Evolutionary conservation across 2,888 invertebrate species (phyloP), one percentile per base, ranked within the genome.

Genomic region (Papilio demoleus): DNA sequence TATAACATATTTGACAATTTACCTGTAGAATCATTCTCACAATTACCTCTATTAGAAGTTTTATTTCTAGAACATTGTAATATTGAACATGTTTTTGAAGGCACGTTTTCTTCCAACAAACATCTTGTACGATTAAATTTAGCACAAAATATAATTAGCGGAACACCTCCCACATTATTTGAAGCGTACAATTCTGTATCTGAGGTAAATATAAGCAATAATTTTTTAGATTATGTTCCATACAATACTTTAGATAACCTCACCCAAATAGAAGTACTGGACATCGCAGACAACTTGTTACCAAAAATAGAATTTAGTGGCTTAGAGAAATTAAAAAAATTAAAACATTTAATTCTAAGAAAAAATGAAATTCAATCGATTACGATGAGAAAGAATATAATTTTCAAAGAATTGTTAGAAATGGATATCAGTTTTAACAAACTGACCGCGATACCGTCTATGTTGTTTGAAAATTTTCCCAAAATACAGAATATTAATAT

Each of bases 1-100:
- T 94, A 94, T 75, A 98, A 97, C 84, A 96, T 97, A 82, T 95
- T 97, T 72, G 95, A 95, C 75, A 94, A 94, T 78, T 93, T 97
- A 71, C 95, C 95, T 72, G 92, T 94, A 3, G 94, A 95, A 68
- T 95, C 96, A 31, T 94, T 97, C 74, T 94, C 95, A 75, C 96
- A 96, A 60, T 88, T 97, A 71, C 96, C 97, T 9, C 96, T 96
- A 2, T 90, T 97, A 76, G 97, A 96, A 84, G 93, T 95, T 47
- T 92, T 97, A 71, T 92, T 94, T 64, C 93, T 96, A 79, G 95
- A 96, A 76, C 93, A 95, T 77, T 95, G 96, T 74, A 94, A 95
- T 70, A 93, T 97, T 71, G 92, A 93, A 59, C 91, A 93, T 70
- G 93, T 97, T 72, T 95, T 96, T 4, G 93, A 94, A 66, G 94